Evolutionary conservation across 2,888 invertebrate species (phyloP).

Genomic region (Branchipolynoe longqiensis): DNA sequence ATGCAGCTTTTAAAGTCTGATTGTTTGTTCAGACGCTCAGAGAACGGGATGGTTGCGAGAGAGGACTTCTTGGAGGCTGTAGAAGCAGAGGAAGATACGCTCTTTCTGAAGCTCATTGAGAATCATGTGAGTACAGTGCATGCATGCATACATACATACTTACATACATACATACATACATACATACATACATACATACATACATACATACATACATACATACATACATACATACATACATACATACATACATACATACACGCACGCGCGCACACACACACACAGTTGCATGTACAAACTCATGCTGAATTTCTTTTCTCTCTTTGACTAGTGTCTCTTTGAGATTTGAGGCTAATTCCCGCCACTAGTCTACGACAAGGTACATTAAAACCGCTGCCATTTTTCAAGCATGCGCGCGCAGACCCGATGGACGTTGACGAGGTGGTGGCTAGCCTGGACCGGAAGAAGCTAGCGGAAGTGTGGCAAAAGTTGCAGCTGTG

Average conservation of each 20-base stretch:
- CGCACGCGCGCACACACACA: too few relatives aligned
- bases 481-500: constrained; percentile 53
- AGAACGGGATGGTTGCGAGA: background rate
- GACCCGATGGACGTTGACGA: constrained; percentile 60
- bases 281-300: background rate
- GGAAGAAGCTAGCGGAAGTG: constrained; percentile 54
- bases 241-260: too few relatives aligned
- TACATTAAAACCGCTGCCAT: background rate
- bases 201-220: background rate
- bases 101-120: background rate
- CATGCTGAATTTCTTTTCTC: too few relatives aligned
- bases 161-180: background rate
- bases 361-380: too few relatives aligned
- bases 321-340: too few relatives aligned
- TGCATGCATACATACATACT: background rate
- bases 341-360: too few relatives aligned
- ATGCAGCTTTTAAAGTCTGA: too few relatives aligned
- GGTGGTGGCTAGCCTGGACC: constrained; percentile 50
- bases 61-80: constrained; percentile 29
- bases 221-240: background rate
- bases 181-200: background rate
- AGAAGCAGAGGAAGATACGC: background rate
- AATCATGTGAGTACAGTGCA: constrained; percentile 14
- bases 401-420: background rate
- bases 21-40: too few relatives aligned